A percentile compares a stretch with the other conserved stretches of the same genome.
These are phyloP conservation scores for Drosophila arizonae DNA, from an alignment of 1,140 invertebrate species.

Conservation along the genomic window DNA sequence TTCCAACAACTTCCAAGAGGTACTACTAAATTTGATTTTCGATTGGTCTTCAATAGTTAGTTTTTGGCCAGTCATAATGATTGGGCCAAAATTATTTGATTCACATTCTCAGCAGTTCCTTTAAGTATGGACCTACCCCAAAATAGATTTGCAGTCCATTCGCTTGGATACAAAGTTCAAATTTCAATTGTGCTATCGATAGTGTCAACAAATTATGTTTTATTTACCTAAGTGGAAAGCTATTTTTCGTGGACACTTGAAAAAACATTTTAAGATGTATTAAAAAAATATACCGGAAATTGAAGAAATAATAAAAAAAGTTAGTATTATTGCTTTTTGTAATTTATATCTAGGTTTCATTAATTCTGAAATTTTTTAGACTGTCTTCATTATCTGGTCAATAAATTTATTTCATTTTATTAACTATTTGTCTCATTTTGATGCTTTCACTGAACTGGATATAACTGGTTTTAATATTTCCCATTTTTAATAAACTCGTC, in stretches of 20 bases:
- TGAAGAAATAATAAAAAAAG: no score
- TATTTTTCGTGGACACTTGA: not conserved
- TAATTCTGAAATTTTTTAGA: no score
- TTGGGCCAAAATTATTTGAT: not conserved
- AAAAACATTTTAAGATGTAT: no score
- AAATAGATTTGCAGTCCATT: conserved; percentile 27
- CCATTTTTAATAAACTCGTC: not conserved
- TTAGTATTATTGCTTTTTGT: no score
- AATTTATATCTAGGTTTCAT: no score
- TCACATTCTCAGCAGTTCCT: not conserved
- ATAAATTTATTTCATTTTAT: not conserved
- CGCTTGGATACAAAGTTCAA: conserved; percentile 3
- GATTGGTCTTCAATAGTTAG: no score
- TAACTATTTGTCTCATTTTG: no score
- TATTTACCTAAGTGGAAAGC: not conserved
- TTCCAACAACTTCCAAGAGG: no score
- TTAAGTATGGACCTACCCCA: conserved; percentile 31
- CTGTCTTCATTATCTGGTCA: not conserved
- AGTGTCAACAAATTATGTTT: not conserved
- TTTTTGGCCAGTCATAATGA: conserved; percentile 18
- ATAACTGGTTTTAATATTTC: no score
- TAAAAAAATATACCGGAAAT: no score
- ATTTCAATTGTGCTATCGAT: conserved; percentile 4
- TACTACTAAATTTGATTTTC: no score
- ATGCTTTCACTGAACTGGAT: no score